Base-by-base conservation (phyloP, 2,888 invertebrate species). In the Rhimphoctona megacephalus region DNA sequence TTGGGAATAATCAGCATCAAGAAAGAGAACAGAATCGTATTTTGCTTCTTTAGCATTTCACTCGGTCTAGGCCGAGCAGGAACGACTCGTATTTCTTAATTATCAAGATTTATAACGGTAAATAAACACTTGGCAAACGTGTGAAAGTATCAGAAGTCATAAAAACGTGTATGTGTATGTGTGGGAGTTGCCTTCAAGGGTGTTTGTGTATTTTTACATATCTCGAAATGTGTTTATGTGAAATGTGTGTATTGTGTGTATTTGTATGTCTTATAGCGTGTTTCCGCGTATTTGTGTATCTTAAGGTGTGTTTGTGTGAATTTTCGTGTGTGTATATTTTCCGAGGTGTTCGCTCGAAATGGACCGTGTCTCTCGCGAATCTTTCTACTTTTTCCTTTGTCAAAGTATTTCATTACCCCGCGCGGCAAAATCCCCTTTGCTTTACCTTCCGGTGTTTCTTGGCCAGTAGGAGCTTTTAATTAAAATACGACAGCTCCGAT, bases 41-140 rank as follows among this genome's bases (percentile, higher is more conserved):
- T 39, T 39, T 9, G 39, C 9, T 39, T 39, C 39, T 39, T 39
- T 39, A 39, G 39, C 39, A 7, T 39, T 39, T 39, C 39, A 39
- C 39, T 39, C 9, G 9, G 9, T 9, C 39, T 39, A 39, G 39
- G 19, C 76, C 25, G 46, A 61, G 64, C 17, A 39, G n/a, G 61
- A 46, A 52, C 46, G 73, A 61, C 82, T 85, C 85, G 85, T 85
- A 82, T 85, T 85, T 85, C 85, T 85, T 80, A 82, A 83, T 85
- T 83, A 85, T 82, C 82, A 82, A 85, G 85, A 85, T 85, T 85
- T 85, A 83, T 83, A 79, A 85, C 74, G 79, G 39, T 39, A 39
- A 39, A 39, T 39, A 39, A 39, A 39, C 39, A 39, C 39, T 8
- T 9, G 39, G 39, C 7, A 39, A 8, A 39, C 7, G 39, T 39